Conservation (phyloP, 2,797 vertebrate species). For the Myoxocephalus aenaeus region DNA sequence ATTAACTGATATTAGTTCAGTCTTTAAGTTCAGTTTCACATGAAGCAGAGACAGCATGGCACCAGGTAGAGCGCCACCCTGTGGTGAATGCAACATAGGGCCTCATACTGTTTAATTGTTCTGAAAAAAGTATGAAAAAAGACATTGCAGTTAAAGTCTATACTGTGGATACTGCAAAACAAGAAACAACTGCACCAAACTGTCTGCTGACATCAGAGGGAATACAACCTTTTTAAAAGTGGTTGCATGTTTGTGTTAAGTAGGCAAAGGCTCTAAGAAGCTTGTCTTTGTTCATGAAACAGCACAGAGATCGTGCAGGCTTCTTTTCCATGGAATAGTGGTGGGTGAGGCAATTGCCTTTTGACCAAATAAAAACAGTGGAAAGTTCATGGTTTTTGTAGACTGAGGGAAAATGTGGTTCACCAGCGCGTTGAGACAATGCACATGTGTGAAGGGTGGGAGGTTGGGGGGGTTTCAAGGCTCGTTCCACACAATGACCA, state of each 20-base stretch:
- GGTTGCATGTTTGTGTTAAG: background rate
- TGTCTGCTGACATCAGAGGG: background rate
- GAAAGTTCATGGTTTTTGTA: constrained; percentile 64
- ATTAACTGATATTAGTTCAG: constrained; percentile 9
- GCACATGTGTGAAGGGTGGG: constrained; percentile 10
- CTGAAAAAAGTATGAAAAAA: background rate
- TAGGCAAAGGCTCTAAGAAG: background rate
- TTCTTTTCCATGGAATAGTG: constrained; percentile 51
- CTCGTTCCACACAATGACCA: constrained; percentile 8
- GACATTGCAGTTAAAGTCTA: background rate
- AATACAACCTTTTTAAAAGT: background rate
- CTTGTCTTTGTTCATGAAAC: constrained; percentile 50
- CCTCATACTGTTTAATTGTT: background rate
- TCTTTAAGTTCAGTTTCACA: constrained; percentile 33
- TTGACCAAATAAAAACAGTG: constrained; percentile 56
- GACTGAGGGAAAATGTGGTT: constrained; percentile 70
- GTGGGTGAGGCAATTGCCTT: constrained; percentile 43
- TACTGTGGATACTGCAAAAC: background rate
- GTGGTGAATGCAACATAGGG: constrained; percentile 52
- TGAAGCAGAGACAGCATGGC: constrained; percentile 14
- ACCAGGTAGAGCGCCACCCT: constrained; percentile 59
- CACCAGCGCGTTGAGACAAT: constrained; percentile 42
- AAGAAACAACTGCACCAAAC: background rate
- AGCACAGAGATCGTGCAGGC: constrained; percentile 10
- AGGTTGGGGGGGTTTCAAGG: background rate